phyloP scores from a whole-genome alignment of 2,797 vertebrate species.

The Eurystomus glaucurus region DNA sequence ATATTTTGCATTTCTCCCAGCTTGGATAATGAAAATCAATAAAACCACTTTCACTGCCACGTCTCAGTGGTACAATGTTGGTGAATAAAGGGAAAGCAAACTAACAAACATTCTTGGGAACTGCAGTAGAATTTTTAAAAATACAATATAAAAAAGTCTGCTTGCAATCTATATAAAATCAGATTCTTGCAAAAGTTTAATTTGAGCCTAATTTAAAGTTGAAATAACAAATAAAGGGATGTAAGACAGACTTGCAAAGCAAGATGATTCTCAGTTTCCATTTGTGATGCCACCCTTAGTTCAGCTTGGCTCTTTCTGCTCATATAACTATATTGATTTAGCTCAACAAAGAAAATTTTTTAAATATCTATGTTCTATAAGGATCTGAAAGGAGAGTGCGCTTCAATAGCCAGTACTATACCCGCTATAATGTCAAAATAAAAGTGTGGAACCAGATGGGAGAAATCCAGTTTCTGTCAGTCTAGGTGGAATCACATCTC shows the following conservation, averaged over 20 bases:
- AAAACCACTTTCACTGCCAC: constrained; percentile 67
- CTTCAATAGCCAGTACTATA: background rate
- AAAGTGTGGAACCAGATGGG: background rate
- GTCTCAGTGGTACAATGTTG: constrained; percentile 54
- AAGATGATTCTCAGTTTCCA: background rate
- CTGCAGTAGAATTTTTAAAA: background rate
- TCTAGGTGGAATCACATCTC: background rate
- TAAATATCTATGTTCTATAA: background rate
- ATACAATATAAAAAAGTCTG: background rate
- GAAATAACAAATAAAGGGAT: constrained; percentile 32
- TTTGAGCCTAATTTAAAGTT: constrained; percentile 24
- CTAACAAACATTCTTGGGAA: constrained; percentile 49
- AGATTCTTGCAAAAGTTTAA: constrained; percentile 29
- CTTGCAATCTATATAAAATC: constrained; percentile 31
- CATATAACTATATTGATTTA: constrained; percentile 22
- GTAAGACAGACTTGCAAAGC: background rate
- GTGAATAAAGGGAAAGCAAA: constrained; percentile 51
- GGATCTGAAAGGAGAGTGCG: background rate
- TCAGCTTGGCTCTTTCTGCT: constrained; percentile 18
- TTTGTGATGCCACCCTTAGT: background rate
- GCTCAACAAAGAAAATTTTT: background rate
- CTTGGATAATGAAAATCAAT: constrained; percentile 74
- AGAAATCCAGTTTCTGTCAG: background rate
- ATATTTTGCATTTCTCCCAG: constrained; percentile 66
- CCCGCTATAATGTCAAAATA: background rate